phyloP scores from a whole-genome alignment of 1,140 invertebrate genomes.

The Schlechtendalia chinensis region DNA sequence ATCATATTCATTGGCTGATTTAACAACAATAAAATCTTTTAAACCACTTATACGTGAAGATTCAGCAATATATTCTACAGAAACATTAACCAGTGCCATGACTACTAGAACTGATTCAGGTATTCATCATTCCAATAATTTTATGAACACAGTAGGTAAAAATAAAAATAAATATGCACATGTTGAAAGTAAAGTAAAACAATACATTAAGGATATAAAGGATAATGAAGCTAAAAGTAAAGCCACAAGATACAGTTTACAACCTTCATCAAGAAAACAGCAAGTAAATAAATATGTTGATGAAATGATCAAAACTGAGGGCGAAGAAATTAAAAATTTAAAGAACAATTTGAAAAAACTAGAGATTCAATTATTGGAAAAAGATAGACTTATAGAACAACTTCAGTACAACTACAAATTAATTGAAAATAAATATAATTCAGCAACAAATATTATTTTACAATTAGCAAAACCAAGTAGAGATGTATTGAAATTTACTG shows the following conservation, averaged over 20 bases:
- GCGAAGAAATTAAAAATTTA: slow-evolving; percentile 33
- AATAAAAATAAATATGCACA: slow-evolving; percentile 50
- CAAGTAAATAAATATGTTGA: slow-evolving; percentile 17
- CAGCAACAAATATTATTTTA: slow-evolving; percentile 42
- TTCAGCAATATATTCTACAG: slow-evolving; percentile 47
- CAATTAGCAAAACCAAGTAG: slow-evolving; percentile 41
- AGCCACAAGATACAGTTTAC: slow-evolving; percentile 39
- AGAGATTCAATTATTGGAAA: slow-evolving; percentile 44
- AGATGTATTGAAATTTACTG: slow-evolving; percentile 40
- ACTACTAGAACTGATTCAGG: slow-evolving; percentile 37
- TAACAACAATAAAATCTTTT: slow-evolving; percentile 42
- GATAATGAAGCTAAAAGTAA: slow-evolving; percentile 50
- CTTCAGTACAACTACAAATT: slow-evolving; percentile 46
- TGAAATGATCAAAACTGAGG: slow-evolving; percentile 30
- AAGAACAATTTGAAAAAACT: slow-evolving; percentile 43
- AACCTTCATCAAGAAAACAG: slow-evolving; percentile 32
- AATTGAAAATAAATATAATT: slow-evolving; percentile 45
- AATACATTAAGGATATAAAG: slow-evolving; percentile 51
- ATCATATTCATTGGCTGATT: slow-evolving; percentile 45
- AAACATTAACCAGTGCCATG: slow-evolving; percentile 46
- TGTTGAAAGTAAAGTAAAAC: slow-evolving; percentile 50
- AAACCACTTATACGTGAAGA: slow-evolving; percentile 43
- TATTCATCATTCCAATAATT: slow-evolving; percentile 33
- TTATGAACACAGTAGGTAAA: neutral
- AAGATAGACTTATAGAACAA: slow-evolving; percentile 45